phyloP scores from a whole-genome alignment of 2,113 vertebrate genomes.

The Pheucticus melanocephalus region DNA sequence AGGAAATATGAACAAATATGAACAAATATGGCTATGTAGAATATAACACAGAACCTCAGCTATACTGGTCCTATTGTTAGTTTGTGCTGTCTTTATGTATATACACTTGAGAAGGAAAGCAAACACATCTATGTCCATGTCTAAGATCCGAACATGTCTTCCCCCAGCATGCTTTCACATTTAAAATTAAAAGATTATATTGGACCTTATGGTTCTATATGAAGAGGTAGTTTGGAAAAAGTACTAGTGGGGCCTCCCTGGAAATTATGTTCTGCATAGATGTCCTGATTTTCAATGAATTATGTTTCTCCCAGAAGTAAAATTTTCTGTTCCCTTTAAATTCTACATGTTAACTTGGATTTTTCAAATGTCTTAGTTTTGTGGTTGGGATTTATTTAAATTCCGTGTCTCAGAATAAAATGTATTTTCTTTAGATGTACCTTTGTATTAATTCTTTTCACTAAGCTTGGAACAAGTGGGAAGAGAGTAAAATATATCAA shows the following conservation, averaged over 20 bases:
- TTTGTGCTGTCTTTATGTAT: background rate
- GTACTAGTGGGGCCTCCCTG: background rate
- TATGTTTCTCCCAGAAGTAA: background rate
- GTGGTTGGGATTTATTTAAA: background rate
- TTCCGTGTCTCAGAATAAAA: background rate
- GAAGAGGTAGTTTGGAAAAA: background rate
- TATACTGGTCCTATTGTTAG: background rate
- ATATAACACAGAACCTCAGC: background rate
- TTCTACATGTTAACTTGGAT: background rate
- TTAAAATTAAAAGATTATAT: background rate
- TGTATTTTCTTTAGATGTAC: background rate
- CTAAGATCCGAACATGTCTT: background rate
- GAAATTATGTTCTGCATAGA: background rate
- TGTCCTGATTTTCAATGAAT: background rate
- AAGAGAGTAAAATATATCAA: background rate
- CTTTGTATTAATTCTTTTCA: background rate
- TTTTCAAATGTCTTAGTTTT: background rate
- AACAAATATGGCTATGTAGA: background rate
- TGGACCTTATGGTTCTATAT: background rate
- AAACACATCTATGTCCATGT: background rate
- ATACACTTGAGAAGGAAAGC: background rate
- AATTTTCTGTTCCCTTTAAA: background rate
- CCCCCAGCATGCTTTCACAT: background rate
- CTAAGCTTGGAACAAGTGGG: background rate
- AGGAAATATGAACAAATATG: no score